Evolutionary conservation across 1,140 invertebrate species (phyloP).

Genomic region (Magallana angulata): DNA sequence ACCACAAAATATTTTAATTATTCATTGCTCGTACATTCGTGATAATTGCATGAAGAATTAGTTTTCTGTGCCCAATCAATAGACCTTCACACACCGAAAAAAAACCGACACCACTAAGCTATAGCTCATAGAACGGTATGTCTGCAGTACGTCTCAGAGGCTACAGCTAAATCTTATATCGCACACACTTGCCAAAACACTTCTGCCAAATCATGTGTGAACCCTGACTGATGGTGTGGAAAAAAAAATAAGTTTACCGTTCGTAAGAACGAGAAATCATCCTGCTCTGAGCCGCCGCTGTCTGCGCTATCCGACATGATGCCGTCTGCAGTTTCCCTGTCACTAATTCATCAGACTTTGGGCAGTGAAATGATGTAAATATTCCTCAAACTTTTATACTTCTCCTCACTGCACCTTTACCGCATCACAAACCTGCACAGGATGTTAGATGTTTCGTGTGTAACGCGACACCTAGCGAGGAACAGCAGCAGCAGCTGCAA

Average conservation of each 20-base stretch:
- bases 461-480: slow-evolving; percentile 22
- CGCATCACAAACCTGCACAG: not conserved
- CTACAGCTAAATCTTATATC: not conserved
- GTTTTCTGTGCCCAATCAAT: slow-evolving; percentile 14
- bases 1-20: not conserved
- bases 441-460: slow-evolving; percentile 1
- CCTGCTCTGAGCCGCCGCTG: slow-evolving; percentile 70
- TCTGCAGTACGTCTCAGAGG: not conserved
- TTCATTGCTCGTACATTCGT: slow-evolving; percentile 14
- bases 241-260: slow-evolving; percentile 63
- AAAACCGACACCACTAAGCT: not conserved
- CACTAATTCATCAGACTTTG: slow-evolving; percentile 14
- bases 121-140: not conserved
- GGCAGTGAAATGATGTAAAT: slow-evolving; percentile 28
- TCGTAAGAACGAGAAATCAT: slow-evolving; percentile 71
- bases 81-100: not conserved
- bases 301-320: slow-evolving; percentile 70
- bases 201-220: not conserved
- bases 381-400: slow-evolving; percentile 5
- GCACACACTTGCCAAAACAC: slow-evolving; percentile 18
- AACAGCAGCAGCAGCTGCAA: slow-evolving; percentile 27
- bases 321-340: slow-evolving; percentile 4
- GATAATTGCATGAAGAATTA: slow-evolving; percentile 22
- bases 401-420: not conserved
- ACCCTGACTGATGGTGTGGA: slow-evolving; percentile 29